Base-by-base conservation (phyloP, 2,797 vertebrate genomes). In the Halcyon leucocephala region DNA sequence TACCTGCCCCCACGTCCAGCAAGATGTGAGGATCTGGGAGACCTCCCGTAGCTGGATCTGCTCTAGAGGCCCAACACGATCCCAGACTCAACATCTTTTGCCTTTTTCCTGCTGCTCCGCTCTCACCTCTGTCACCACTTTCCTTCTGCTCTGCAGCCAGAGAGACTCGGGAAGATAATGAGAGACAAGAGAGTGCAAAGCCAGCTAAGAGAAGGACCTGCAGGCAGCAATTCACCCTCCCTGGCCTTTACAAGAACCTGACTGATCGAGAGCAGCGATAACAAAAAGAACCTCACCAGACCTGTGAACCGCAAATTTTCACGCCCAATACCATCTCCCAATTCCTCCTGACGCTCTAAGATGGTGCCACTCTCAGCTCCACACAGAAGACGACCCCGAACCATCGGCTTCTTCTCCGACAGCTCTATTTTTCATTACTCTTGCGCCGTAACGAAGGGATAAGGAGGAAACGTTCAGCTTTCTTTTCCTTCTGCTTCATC, bases 151-250 rank as follows among this genome's bases (percentile, higher is more conserved):
- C 80, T 25, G 42, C 5, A 55, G 81, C 73, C 90, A 14, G 28
- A 41, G 48, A 46, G 37, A 54, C 3, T 51, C 14, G 28, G 39
- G 66, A 92, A 15, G 54, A 96, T 82, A 95, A 97, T 12, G 58
- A 93, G 62, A 95, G 84, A 88, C 72, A 52, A 83, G 48, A 80
- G 57, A 76, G 66, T 2, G 9, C 76, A 88, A 91, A 97, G 90
- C 6, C 5, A 15, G 29, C 46, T 51, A 77, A 90, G 61, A 78
- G 52, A 91, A 46, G 31, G 35, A 44, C 79, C 66, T 35, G 44
- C 29, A 83, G 57, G 67, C 80, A 89, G 76, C 62, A 70, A 44
- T 90, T 95, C 66, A 86, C 77, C 52, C 76, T 89, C 64, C 25
- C 3, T 10, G 62, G 74, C 57, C 14, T 90, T 84, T 61, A 46